These are phyloP conservation scores for Drosophila antonietae DNA, from an alignment of 2,888 invertebrate species.

Conservation along the genomic window DNA sequence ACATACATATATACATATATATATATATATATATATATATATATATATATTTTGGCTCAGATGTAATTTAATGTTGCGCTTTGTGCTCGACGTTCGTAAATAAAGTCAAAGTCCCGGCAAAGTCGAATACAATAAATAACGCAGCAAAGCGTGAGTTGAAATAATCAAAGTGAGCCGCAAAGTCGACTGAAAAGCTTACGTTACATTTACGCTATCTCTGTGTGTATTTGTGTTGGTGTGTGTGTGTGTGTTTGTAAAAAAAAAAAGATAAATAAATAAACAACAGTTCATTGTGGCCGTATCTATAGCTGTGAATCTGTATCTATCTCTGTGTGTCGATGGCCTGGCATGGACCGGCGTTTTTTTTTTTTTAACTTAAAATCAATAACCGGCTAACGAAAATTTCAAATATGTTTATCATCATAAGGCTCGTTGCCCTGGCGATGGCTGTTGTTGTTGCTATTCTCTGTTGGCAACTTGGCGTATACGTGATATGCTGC, in stretches of 20 bases:
- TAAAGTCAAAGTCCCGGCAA: slow-evolving; percentile 23
- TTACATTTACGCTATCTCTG: slow-evolving; percentile 43
- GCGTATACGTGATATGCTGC: slow-evolving; percentile 62
- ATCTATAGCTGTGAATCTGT: slow-evolving; percentile 6
- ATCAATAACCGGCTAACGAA: slow-evolving; percentile 63
- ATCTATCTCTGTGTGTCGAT: slow-evolving; percentile 21
- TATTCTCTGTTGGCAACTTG: slow-evolving; percentile 41
- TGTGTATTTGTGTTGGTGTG: background rate
- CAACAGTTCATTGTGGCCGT: slow-evolving; percentile 34
- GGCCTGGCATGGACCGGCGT: slow-evolving; percentile 37
- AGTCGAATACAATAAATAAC: slow-evolving; percentile 29
- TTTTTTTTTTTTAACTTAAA: slow-evolving; percentile 58
- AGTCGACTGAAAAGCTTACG: slow-evolving; percentile 33
- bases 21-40: slow-evolving; percentile 4
- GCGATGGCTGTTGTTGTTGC: slow-evolving; percentile 3
- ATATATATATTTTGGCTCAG: slow-evolving; percentile 25
- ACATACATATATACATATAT: slow-evolving; percentile 5
- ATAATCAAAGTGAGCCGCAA: slow-evolving; percentile 34
- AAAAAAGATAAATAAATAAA: background rate
- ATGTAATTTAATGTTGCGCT: slow-evolving; percentile 42
- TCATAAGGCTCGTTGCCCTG: slow-evolving; percentile 35
- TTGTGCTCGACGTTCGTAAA: slow-evolving; percentile 49
- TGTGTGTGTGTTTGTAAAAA: background rate
- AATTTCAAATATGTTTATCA: slow-evolving; percentile 62
- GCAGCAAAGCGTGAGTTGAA: slow-evolving; percentile 24